A percentile compares a stretch with the other conserved stretches of the same genome.
Evolutionary conservation across 2,797 vertebrate species (phyloP).

Genomic region (Falco concolor): DNA sequence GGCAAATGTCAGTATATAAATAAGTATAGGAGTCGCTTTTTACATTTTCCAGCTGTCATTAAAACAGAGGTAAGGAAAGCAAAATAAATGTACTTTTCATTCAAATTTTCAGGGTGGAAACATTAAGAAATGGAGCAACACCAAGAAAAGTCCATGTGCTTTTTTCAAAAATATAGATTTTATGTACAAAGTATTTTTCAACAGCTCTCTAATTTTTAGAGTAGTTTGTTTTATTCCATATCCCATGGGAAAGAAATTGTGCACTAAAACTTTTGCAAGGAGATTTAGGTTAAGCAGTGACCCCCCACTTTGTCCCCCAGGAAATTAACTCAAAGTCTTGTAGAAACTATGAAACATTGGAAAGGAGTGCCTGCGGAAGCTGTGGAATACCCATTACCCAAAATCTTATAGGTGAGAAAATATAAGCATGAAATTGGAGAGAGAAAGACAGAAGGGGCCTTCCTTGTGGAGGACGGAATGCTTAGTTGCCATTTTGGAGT

Average conservation of each 20-base stretch:
- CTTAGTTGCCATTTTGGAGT: neutral
- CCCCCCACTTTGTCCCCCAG: fast-evolving
- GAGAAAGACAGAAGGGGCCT: fast-evolving
- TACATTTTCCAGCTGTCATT: neutral
- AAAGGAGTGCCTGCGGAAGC: neutral
- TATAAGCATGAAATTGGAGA: neutral
- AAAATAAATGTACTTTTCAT: neutral
- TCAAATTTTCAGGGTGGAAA: neutral
- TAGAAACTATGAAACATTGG: fast-evolving
- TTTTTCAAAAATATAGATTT: neutral
- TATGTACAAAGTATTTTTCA: neutral
- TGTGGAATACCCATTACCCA: neutral
- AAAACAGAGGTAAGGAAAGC: neutral
- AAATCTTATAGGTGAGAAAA: neutral
- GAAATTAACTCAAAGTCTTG: neutral
- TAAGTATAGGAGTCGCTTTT: neutral
- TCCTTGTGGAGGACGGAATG: neutral
- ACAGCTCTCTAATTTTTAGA: neutral
- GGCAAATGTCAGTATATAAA: neutral
- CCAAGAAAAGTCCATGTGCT: neutral
- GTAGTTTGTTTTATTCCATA: neutral
- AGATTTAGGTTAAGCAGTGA: neutral
- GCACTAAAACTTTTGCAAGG: neutral
- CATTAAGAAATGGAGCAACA: neutral
- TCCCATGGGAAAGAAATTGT: neutral